Percentiles rank a stretch among this genome's conserved stretches.
These are phyloP conservation scores for Mnemiopsis leidyi DNA, from an alignment of 37 sponge, comb jelly and placozoan genomes.

Conservation along the genomic window DNA sequence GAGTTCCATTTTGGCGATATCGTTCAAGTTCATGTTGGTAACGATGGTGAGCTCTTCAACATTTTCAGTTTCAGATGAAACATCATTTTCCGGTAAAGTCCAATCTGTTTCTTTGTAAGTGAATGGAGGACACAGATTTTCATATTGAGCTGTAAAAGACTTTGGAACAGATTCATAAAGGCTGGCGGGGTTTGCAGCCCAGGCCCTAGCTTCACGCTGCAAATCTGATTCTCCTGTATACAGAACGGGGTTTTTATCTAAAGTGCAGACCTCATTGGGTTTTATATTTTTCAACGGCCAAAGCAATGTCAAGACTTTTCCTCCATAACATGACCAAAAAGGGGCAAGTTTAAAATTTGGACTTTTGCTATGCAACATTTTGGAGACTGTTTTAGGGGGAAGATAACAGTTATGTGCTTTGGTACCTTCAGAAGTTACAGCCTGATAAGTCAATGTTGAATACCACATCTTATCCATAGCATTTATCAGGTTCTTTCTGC, in stretches of 20 bases:
- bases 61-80: background rate
- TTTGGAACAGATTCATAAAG: background rate
- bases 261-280: conserved; percentile 20
- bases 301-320: conserved; percentile 53
- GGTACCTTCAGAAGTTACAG: conserved; percentile 60
- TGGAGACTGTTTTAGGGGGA: background rate
- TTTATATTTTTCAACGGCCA: conserved; percentile 56
- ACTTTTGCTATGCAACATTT: conserved; percentile 15
- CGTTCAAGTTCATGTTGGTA: background rate
- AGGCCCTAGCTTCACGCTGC: conserved; percentile 21
- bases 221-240: conserved; percentile 4
- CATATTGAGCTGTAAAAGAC: background rate
- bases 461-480: conserved; percentile 46
- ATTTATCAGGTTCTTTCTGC: background rate
- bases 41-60: background rate
- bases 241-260: background rate
- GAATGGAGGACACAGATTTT: conserved; percentile 5
- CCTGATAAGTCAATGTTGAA: conserved; percentile 27
- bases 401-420: conserved; percentile 3
- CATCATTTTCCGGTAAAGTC: background rate
- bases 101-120: background rate
- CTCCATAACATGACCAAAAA: conserved; percentile 64
- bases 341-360: conserved; percentile 34
- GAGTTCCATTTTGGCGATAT: background rate
- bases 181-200: conserved; percentile 14